Evolutionary conservation across 2,888 invertebrate genomes (phyloP).

Genomic region (Hemicrepidius hirtus): DNA sequence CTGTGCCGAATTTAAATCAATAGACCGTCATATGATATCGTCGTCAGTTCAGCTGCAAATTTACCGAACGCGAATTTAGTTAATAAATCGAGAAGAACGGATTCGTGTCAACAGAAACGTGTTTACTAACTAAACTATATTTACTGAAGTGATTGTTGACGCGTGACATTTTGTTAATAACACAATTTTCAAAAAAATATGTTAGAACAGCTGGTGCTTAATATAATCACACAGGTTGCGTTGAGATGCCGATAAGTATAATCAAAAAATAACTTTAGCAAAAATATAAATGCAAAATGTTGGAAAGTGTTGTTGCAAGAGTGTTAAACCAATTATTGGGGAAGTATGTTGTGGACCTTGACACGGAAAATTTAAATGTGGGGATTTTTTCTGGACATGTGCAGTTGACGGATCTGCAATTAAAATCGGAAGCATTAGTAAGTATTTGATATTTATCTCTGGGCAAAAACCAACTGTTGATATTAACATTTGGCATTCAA

Average conservation of each 20-base stretch:
- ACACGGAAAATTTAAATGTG: conserved; percentile 88
- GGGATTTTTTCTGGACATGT: conserved; percentile 89
- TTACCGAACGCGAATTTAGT: conserved; percentile 17
- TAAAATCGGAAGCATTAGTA: conserved; percentile 89
- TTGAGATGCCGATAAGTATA: neutral
- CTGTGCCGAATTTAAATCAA: conserved; percentile 51
- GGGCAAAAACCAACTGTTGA: neutral
- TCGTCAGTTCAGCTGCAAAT: conserved; percentile 28
- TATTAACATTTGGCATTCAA: too few species aligned
- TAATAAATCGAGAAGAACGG: neutral
- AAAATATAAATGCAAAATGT: conserved; percentile 72
- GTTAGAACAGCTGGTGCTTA: neutral
- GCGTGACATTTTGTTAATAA: neutral
- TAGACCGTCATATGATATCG: conserved; percentile 46
- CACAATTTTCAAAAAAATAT: neutral
- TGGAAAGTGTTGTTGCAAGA: conserved; percentile 86
- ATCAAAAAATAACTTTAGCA: neutral
- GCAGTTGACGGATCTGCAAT: conserved; percentile 83
- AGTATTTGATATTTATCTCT: conserved; percentile 65
- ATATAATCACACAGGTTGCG: conserved; percentile 11
- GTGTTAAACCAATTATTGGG: conserved; percentile 87
- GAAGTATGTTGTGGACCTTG: conserved; percentile 87
- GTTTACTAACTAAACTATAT: neutral
- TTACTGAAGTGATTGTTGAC: neutral
- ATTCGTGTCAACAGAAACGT: neutral